A percentile compares a stretch with the other conserved stretches of the same genome.
phyloP scores from a whole-genome alignment of 2,888 invertebrate genomes.

The Pollenia angustigena region DNA sequence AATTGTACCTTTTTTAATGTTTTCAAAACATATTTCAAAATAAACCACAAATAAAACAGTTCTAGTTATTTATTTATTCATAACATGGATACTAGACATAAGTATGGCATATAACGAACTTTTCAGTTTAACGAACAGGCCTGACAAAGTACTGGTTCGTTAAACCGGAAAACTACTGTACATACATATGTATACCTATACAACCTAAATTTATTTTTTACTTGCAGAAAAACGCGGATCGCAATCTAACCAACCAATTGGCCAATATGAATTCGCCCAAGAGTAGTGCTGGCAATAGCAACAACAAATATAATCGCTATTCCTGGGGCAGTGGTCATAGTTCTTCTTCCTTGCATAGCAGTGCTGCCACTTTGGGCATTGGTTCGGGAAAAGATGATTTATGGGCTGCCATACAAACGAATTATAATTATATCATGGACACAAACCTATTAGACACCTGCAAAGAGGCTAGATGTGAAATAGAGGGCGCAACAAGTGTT shows the following conservation, averaged over 20 bases:
- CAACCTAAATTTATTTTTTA: conserved; percentile 12
- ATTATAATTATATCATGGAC: conserved; percentile 98
- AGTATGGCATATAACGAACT: no score
- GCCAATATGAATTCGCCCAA: conserved; percentile 58
- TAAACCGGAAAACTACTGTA: no score
- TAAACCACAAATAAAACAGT: no score
- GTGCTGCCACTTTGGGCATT: conserved; percentile 82
- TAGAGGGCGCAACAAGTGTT: conserved; percentile 80
- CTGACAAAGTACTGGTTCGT: no score
- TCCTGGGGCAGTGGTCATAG: conserved; percentile 92
- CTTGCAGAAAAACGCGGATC: conserved; percentile 79
- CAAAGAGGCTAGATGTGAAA: conserved; percentile 86
- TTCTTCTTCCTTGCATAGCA: conserved; percentile 85
- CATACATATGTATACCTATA: no score
- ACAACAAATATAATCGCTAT: conserved; percentile 86
- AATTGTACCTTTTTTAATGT: no score
- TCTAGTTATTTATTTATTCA: no score
- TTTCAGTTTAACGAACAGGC: no score
- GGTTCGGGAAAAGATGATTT: conserved; percentile 91
- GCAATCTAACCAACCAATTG: conserved; percentile 68
- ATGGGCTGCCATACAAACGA: conserved; percentile 95
- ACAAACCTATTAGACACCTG: conserved; percentile 96
- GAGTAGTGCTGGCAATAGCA: conserved; percentile 59
- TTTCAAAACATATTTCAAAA: no score
- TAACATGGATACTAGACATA: no score